Base-by-base conservation (phyloP, 2,888 invertebrate species). In the Stegana nigrithorax region DNA sequence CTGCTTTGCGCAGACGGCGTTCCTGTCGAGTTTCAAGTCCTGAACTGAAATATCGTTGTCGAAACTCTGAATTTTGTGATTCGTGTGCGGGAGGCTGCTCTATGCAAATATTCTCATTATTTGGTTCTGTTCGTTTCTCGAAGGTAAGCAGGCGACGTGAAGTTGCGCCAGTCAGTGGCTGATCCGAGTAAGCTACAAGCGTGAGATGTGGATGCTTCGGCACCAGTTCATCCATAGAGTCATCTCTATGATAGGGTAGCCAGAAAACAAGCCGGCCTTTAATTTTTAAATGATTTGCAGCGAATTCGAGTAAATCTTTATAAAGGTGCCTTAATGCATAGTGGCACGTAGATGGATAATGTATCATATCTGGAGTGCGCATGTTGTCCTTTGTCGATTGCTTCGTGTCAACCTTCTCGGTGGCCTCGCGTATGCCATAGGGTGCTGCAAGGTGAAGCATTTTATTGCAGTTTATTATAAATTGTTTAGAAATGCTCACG, bases 351-450 rank as follows among this genome's bases (percentile, higher is more conserved):
- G 93, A 90, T 0, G 96, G 95, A 78, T 93, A 90, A 81, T 95
- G 95, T 36, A 89, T 89, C 8, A 88, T 86, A 67, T 91, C 88
- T 25, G 91, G 90, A 5, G 89, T 88, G 10, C 93, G 88, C 4
- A 57, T 87, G 72, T 89, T 90, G 75, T 89, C 88, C 64, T 82
- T 83, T 69, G 81, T 58, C 65, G 72, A 67, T 0, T 21, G 23
- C 63, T 86, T 86, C 1, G 75, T 78, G 56, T 88, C 88, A 51
- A 91, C 90, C 83, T 91, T 92, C 85, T 94, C 94, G 0, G 95
- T 94, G 1, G 97, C 90, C 87, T 99, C 99, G 66, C 99, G 88
- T 25, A 99, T 95, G 27, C 99, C 99, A 87, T 99, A 99, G 0
- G 99, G 99, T 21, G 98, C 98, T 97, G 81, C 1, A 87, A 80